Percentiles rank a stretch among this genome's conserved stretches.
Conservation (phyloP, 2,113 vertebrate species). For the Rhabdomys dilectus region DNA sequence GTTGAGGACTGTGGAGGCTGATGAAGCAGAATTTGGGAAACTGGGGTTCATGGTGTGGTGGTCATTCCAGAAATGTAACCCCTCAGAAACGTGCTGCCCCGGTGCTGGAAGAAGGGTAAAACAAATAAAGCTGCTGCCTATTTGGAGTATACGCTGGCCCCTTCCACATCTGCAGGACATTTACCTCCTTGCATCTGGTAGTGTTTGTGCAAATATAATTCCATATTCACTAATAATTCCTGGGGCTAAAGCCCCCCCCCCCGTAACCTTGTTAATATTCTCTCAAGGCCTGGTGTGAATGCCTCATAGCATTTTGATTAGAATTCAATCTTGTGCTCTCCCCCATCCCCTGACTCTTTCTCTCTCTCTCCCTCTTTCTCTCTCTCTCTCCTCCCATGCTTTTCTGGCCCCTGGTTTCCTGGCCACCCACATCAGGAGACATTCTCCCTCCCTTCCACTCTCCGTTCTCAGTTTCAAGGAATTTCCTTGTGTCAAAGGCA, state of each 20-base stretch:
- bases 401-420: constrained; percentile 93
- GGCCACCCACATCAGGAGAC: constrained; percentile 93
- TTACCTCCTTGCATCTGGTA: constrained; percentile 96
- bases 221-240: constrained; percentile 98
- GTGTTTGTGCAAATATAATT: constrained; percentile 97
- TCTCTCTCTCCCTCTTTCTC: constrained; percentile 85
- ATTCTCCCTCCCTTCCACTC: constrained; percentile 88
- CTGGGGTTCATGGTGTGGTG: not conserved
- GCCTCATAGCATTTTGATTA: constrained; percentile 89
- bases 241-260: constrained; percentile 89
- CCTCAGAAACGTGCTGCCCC: constrained; percentile 70
- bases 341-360: constrained; percentile 74
- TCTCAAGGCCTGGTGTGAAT: constrained; percentile 91
- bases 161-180: constrained; percentile 95
- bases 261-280: constrained; percentile 92
- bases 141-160: constrained; percentile 83
- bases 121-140: constrained; percentile 85
- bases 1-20: not conserved
- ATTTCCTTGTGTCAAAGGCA: constrained; percentile 92
- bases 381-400: constrained; percentile 83
- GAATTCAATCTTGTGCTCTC: constrained; percentile 89
- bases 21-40: constrained; percentile 8
- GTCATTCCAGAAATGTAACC: constrained; percentile 79
- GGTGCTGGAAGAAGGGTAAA: constrained; percentile 76
- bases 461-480: constrained; percentile 90